Evolutionary conservation across 2,113 vertebrate species (phyloP).

Genomic region (Enhydra lutris): DNA sequence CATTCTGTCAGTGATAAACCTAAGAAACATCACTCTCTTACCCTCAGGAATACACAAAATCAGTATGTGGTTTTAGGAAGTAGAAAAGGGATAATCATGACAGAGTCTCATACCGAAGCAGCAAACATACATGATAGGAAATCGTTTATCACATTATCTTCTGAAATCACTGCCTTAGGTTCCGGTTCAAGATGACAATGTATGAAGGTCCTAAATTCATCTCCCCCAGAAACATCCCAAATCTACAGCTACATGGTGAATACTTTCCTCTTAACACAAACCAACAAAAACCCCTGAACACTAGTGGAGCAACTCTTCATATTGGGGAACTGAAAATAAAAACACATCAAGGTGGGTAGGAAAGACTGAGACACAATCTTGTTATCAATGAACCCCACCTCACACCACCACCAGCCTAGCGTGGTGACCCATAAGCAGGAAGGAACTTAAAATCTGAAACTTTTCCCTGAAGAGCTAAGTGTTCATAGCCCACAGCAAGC

Average conservation of each 20-base stretch:
- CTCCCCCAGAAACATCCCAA: not conserved
- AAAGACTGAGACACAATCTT: not conserved
- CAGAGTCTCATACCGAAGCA: not conserved
- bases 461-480: not conserved
- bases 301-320: not conserved
- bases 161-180: not conserved
- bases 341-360: not conserved
- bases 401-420: not conserved
- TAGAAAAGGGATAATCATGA: not conserved
- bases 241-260: not conserved
- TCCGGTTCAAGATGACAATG: not conserved
- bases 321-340: not conserved
- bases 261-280: not conserved
- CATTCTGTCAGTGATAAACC: not conserved
- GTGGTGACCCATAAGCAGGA: not conserved
- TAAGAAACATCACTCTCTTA: not conserved
- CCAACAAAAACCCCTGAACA: not conserved
- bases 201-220: not conserved
- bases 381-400: not conserved
- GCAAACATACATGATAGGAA: not conserved
- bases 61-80: not conserved
- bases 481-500: not conserved
- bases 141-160: not conserved
- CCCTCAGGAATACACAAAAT: not conserved
- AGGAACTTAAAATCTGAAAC: not conserved